Evolutionary conservation across 2,797 vertebrate species (phyloP), one percentile per base, ranked within the genome.

Genomic region (Mus minutoides): DNA sequence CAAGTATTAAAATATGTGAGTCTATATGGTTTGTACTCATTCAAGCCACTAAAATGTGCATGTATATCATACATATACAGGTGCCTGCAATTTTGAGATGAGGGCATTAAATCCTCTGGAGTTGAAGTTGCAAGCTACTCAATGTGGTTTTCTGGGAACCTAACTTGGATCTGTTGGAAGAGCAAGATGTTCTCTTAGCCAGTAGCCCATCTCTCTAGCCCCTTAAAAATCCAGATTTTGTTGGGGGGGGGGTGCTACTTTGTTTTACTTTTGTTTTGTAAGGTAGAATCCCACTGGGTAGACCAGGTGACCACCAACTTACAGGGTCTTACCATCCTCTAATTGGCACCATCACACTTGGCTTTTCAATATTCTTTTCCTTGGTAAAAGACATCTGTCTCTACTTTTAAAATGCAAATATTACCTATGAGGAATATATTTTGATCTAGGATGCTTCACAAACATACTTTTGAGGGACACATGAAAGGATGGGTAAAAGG

Each of bases 351-450:
- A 78, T 7, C 46, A 52, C 31, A 52, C 46, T 29, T 52, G 46
- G 29, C 46, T 78, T 78, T 82, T 79, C 0, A 34, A 19, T 92
- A 29, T 64, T 52, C 37, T 71, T 37, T 40, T 29, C 49, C 26
- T 52, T 58, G 7, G 31, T 34, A 71, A 83, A 94, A 64, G 22
- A 49, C 7, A 77, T 43, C 21, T 92, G 84, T 78, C 3, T 9
- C 31, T 90, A 29, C 43, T 85, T 91, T 88, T 77, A 92, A 96
- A 90, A 92, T 49, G 58, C 11, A 91, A 82, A 84, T 62, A 16
- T 86, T 75, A 52, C 56, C 82, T 43, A 16, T 43, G 29, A 89
- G 52, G 34, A 90, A 88, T 60, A 80, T 29, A 79, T 1, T 67
- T 84, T 60, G 83, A 86, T 21, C n/a, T 60, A 73, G 24, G 31